Evolutionary conservation across 2,797 vertebrate genomes (phyloP).

Genomic region (Microtus californicus): DNA sequence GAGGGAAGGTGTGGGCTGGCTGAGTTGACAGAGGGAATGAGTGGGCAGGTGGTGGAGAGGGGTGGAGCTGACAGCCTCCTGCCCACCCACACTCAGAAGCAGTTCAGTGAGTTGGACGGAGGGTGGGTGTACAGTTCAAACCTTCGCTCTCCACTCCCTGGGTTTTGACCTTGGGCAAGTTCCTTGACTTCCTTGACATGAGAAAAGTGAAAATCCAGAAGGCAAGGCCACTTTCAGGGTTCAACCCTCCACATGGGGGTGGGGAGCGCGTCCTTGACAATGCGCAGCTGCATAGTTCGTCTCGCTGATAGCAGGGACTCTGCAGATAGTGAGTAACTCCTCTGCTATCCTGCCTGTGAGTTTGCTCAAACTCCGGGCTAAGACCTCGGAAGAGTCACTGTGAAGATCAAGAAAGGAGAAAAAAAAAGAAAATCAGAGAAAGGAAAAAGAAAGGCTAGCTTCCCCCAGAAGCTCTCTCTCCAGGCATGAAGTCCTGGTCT

Average conservation of each 20-base stretch:
- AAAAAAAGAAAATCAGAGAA: neutral
- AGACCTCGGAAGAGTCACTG: neutral
- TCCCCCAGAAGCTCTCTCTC: neutral
- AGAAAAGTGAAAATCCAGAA: neutral
- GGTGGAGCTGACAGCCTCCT: accelerated
- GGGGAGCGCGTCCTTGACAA: neutral
- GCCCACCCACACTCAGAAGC: neutral
- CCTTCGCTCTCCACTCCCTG: neutral
- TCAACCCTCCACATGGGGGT: too few relatives aligned
- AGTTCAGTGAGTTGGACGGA: neutral
- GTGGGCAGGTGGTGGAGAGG: neutral
- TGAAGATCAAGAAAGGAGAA: neutral
- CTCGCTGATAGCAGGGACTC: too few relatives aligned
- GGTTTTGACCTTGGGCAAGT: slow-evolving; percentile 21
- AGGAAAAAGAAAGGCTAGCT: neutral
- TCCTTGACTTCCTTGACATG: neutral
- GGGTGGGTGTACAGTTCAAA: neutral
- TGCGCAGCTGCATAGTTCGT: neutral
- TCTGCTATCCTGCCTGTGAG: neutral
- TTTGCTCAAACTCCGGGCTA: too few relatives aligned
- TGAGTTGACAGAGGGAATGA: neutral
- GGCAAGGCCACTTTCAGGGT: too few relatives aligned
- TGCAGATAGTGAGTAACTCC: neutral
- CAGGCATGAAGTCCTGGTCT: neutral
- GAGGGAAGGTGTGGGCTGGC: neutral